phyloP scores from a whole-genome alignment of 2,797 vertebrate species.

The Rhabdophis nuchalis region DNA sequence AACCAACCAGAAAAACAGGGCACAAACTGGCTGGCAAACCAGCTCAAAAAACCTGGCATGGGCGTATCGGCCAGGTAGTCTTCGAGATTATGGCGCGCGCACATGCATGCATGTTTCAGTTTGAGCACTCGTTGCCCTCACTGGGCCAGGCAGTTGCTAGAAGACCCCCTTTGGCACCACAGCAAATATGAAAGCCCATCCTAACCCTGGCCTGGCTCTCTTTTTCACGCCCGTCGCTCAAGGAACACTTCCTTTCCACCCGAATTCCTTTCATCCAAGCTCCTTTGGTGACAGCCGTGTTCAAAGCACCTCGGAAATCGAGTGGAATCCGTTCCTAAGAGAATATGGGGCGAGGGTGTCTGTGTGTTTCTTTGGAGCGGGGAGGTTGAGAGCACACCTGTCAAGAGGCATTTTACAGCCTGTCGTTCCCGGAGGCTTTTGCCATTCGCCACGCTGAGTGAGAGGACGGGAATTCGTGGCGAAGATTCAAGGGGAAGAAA shows the following conservation, averaged over 20 bases:
- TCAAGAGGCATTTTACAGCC: conserved; percentile 2
- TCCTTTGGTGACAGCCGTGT: fast-evolving
- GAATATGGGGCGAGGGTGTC: too few species aligned
- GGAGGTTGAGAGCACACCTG: fast-evolving
- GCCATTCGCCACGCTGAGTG: fast-evolving
- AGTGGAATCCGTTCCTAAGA: fast-evolving
- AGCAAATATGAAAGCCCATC: background rate
- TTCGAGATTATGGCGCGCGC: too few species aligned
- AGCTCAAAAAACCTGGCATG: too few species aligned
- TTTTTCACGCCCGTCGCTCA: fast-evolving
- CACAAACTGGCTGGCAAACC: too few species aligned
- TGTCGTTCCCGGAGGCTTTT: fast-evolving
- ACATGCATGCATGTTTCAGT: too few species aligned
- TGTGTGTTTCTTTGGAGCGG: background rate
- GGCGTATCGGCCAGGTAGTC: too few species aligned
- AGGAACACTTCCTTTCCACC: background rate
- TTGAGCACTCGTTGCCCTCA: too few species aligned
- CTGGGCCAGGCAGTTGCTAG: too few species aligned
- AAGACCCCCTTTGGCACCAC: background rate
- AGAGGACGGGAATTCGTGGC: fast-evolving
- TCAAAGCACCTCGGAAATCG: fast-evolving
- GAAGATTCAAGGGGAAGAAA: background rate
- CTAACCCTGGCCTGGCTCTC: background rate
- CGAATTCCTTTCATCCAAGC: fast-evolving
- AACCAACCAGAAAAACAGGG: too few species aligned